phyloP scores from a whole-genome alignment of 2,113 vertebrate genomes.

The Dinomys branickii region DNA sequence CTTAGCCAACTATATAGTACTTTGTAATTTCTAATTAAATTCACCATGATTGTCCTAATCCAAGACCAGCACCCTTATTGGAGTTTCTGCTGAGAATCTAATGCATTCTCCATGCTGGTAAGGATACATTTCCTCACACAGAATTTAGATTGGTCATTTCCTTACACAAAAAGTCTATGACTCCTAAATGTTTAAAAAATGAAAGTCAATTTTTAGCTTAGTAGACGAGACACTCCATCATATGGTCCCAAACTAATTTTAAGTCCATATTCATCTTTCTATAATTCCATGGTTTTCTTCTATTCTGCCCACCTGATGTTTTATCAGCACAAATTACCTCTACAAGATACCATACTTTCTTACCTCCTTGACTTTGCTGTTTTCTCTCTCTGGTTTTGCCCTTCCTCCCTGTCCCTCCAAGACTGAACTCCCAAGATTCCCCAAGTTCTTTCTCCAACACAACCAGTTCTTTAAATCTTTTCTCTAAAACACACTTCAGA shows the following conservation, averaged over 20 bases:
- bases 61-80: not conserved
- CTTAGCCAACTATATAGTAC: slow-evolving; percentile 2
- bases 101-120: not conserved
- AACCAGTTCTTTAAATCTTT: not conserved
- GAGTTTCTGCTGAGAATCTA: slow-evolving; percentile 5
- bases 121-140: not conserved
- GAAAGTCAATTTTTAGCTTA: not conserved
- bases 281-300: not conserved
- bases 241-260: not conserved
- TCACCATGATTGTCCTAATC: not conserved
- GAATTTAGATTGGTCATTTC: not conserved
- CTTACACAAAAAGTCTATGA: not conserved
- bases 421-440: not conserved
- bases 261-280: not conserved
- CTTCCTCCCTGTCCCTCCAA: not conserved
- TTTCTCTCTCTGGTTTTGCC: not conserved
- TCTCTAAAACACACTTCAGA: not conserved
- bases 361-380: not conserved
- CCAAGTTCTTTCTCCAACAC: not conserved
- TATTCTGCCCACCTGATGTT: not conserved
- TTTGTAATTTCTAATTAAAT: slow-evolving; percentile 16
- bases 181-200: not conserved
- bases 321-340: not conserved
- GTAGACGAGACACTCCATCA: not conserved
- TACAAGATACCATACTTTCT: not conserved